Evolutionary conservation across 2,888 invertebrate genomes (phyloP).

Genomic region (Coleophora flavipennella): DNA sequence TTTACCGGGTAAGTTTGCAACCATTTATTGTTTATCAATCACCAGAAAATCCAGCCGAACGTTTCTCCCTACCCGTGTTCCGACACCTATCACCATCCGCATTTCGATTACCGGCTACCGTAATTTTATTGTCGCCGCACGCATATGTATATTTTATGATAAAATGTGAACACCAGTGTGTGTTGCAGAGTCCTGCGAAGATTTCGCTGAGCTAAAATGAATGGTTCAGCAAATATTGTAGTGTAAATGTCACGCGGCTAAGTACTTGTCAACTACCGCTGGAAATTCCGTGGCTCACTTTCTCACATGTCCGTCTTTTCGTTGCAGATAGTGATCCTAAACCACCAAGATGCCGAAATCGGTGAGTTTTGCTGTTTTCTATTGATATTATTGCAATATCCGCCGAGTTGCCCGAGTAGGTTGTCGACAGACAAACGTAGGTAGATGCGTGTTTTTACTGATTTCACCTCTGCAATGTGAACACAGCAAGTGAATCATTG

Average conservation of each 20-base stretch:
- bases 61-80: constrained; percentile 19
- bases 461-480: constrained; percentile 60
- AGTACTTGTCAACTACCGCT: constrained; percentile 29
- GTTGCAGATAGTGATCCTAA: constrained; percentile 67
- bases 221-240: constrained; percentile 32
- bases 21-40: constrained; percentile 7
- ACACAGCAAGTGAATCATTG: constrained; percentile 36
- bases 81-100: constrained; percentile 28
- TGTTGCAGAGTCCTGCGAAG: constrained; percentile 17
- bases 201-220: constrained; percentile 16
- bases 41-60: constrained; percentile 11
- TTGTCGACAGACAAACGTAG: constrained; percentile 6
- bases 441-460: constrained; percentile 40
- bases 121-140: constrained; percentile 40
- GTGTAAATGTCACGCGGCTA: constrained; percentile 37
- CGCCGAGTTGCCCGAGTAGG: constrained; percentile 3
- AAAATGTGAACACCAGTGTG: constrained; percentile 27
- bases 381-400: background rate
- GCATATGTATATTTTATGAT: constrained; percentile 31
- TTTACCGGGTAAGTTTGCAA: constrained; percentile 54
- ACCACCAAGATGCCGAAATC: constrained; percentile 77
- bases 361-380: constrained; percentile 52
- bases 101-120: constrained; percentile 48
- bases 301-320: constrained; percentile 36
- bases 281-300: constrained; percentile 33